phyloP scores from a whole-genome alignment of 2,888 invertebrate genomes.

The Monopis laevigella region DNA sequence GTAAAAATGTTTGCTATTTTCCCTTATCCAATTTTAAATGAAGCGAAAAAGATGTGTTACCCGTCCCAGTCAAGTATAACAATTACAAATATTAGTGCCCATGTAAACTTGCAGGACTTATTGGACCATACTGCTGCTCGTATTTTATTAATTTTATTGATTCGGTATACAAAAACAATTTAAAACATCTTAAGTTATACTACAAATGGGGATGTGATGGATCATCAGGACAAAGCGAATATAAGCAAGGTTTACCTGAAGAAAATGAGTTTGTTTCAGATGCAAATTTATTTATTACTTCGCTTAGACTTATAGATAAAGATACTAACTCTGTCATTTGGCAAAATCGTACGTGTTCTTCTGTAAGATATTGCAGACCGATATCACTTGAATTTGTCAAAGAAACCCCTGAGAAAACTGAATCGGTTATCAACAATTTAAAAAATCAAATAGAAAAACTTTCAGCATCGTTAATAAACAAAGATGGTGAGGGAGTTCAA shows the following conservation, averaged over 20 bases:
- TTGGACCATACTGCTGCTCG: constrained; percentile 20
- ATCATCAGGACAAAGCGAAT: constrained; percentile 20
- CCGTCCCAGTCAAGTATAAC: constrained; percentile 7
- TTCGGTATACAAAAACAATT: constrained; percentile 14
- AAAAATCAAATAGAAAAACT: constrained; percentile 12
- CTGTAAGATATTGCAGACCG: constrained; percentile 17
- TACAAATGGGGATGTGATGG: constrained; percentile 20
- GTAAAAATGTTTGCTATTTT: constrained; percentile 9
- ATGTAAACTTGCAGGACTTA: constrained; percentile 18
- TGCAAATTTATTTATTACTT: constrained; percentile 19
- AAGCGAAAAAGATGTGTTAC: constrained; percentile 9
- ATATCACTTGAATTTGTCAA: constrained; percentile 20
- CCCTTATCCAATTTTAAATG: constrained; percentile 9
- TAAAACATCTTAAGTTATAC: constrained; percentile 13
- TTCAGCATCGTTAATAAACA: constrained; percentile 17
- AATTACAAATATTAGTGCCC: constrained; percentile 9
- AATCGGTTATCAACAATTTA: constrained; percentile 17
- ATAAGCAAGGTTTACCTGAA: constrained; percentile 16
- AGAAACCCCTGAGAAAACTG: constrained; percentile 19
- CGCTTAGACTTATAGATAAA: constrained; percentile 19
- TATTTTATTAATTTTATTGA: constrained; percentile 20
- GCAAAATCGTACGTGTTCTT: constrained; percentile 20
- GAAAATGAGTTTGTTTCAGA: constrained; percentile 17
- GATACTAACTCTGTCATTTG: constrained; percentile 16
- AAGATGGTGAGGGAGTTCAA: constrained; percentile 15